Evolutionary conservation across 2,888 invertebrate genomes (phyloP).

Genomic region (Pachliopta kotzebuea): DNA sequence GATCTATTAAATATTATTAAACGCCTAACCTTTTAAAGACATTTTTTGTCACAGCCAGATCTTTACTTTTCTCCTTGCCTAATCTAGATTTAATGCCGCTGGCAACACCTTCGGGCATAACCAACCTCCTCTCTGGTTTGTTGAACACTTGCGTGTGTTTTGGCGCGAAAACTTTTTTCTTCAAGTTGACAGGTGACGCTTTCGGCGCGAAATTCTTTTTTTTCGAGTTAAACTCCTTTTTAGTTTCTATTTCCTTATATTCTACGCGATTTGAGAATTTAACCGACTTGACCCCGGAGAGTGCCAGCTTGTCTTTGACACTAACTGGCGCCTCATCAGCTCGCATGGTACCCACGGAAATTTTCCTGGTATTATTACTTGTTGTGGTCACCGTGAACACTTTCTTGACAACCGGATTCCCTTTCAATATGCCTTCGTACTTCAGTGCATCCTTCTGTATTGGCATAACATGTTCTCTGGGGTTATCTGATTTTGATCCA

Average conservation of each 20-base stretch:
- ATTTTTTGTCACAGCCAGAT: conserved; percentile 61
- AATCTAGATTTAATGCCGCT: conserved; percentile 57
- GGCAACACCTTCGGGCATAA: conserved; percentile 55
- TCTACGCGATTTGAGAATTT: conserved; percentile 70
- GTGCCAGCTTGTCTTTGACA: conserved; percentile 63
- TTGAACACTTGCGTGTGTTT: conserved; percentile 58
- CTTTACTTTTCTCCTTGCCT: conserved; percentile 54
- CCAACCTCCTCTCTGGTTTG: conserved; percentile 67
- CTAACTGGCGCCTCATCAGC: conserved; percentile 69
- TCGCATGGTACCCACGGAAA: conserved; percentile 66
- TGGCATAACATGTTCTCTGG: conserved; percentile 42
- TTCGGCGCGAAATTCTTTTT: conserved; percentile 17
- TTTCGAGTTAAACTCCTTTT: conserved; percentile 30
- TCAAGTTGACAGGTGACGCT: conserved; percentile 8
- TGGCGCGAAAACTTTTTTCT: conserved; percentile 27
- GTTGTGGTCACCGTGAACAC: conserved; percentile 58
- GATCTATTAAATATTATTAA: conserved; percentile 32
- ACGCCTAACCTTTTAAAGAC: conserved; percentile 67
- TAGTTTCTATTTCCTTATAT: conserved; percentile 68
- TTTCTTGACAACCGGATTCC: conserved; percentile 45
- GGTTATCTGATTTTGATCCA: conserved; percentile 50
- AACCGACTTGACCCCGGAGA: conserved; percentile 64
- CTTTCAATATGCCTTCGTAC: conserved; percentile 72
- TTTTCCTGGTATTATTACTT: conserved; percentile 56
- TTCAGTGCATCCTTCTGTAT: conserved; percentile 64